A percentile compares a stretch with the other conserved stretches of the same genome.
These are phyloP conservation scores for Gambusia yucatana DNA, from an alignment of 2,797 vertebrate genomes.

Conservation along the genomic window DNA sequence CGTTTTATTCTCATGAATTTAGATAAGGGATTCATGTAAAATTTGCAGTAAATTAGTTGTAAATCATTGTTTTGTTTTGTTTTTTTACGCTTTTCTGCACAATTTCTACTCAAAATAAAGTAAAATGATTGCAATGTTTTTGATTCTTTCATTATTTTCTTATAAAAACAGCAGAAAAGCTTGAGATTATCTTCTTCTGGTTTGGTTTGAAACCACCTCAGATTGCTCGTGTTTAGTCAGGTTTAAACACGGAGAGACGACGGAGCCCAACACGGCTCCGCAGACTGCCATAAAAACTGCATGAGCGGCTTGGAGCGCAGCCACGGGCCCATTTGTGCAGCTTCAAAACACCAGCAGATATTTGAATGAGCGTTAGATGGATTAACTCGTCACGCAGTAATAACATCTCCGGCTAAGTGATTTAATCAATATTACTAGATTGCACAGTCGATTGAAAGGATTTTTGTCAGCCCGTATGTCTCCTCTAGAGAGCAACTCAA, in stretches of 20 bases:
- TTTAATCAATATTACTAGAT: slow-evolving; percentile 74
- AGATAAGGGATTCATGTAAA: not conserved
- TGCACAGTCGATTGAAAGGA: slow-evolving; percentile 68
- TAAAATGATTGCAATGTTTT: not conserved
- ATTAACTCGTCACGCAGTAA: slow-evolving; percentile 59
- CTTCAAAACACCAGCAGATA: slow-evolving; percentile 47
- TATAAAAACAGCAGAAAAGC: not conserved
- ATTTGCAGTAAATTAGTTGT: not conserved
- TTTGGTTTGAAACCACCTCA: slow-evolving; percentile 6
- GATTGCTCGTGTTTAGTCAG: slow-evolving; percentile 27
- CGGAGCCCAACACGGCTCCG: slow-evolving; percentile 28
- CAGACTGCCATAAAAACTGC: slow-evolving; percentile 52
- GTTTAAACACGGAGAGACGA: slow-evolving; percentile 23
- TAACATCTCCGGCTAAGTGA: slow-evolving; percentile 67
- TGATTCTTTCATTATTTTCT: not conserved
- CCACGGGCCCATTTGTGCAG: slow-evolving; percentile 29
- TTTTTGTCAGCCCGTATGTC: slow-evolving; percentile 56
- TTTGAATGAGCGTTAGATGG: slow-evolving; percentile 51
- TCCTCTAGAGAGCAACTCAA: slow-evolving; percentile 50
- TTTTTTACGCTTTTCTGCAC: not conserved
- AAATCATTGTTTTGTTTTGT: not conserved
- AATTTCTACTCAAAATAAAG: not conserved
- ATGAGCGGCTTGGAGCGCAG: slow-evolving; percentile 49
- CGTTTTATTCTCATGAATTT: not conserved
- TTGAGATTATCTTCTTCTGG: not conserved